Evolutionary conservation across 2,113 vertebrate genomes (phyloP).

Genomic region (Phyllostomus discolor): DNA sequence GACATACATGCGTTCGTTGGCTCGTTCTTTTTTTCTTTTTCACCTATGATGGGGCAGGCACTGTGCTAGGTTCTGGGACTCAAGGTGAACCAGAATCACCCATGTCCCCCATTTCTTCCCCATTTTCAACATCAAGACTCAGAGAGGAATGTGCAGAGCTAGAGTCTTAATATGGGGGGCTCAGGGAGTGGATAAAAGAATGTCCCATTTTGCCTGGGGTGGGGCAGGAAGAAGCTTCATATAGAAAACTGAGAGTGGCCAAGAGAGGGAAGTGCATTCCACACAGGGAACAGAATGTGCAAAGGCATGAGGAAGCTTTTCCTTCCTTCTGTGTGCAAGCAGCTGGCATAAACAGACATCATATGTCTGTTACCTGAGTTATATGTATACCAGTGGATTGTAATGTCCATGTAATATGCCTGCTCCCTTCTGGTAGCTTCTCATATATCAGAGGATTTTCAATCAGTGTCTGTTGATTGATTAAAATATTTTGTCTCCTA

Average conservation of each 20-base stretch:
- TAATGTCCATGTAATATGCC: fast-evolving
- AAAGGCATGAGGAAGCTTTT: neutral
- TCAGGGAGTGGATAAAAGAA: neutral
- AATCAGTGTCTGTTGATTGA: neutral
- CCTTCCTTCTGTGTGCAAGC: neutral
- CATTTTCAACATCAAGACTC: neutral
- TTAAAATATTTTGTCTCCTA: neutral
- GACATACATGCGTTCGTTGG: fast-evolving
- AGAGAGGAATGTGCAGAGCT: neutral
- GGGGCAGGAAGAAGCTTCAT: neutral
- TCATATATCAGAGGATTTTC: neutral
- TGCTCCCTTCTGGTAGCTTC: neutral
- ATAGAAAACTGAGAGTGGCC: neutral
- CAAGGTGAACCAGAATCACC: neutral
- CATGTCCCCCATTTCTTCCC: neutral
- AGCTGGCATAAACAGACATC: neutral
- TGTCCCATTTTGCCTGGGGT: neutral
- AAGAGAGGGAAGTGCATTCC: neutral
- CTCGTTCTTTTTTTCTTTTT: neutral
- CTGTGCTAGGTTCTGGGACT: neutral
- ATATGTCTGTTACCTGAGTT: neutral
- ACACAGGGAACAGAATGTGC: neutral
- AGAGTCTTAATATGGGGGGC: neutral
- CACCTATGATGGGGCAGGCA: neutral
- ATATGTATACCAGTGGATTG: neutral